Evolutionary conservation across 2,888 invertebrate genomes (phyloP).

Genomic region (Deilephila porcellus): DNA sequence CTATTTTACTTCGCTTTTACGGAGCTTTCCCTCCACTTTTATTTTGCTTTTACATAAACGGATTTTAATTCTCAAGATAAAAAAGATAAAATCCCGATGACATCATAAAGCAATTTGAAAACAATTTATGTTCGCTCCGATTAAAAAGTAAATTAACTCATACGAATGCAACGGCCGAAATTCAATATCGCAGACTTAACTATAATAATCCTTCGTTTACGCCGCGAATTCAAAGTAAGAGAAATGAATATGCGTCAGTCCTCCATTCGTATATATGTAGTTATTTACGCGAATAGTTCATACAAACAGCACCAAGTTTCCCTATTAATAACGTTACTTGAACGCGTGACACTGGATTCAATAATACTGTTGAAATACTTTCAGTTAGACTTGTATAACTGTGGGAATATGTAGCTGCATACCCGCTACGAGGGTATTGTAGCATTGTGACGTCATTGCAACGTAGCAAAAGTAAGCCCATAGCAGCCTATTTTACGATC

Average conservation of each 20-base stretch:
- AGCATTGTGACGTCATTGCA: background rate
- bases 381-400: constrained; percentile 33
- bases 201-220: constrained; percentile 30
- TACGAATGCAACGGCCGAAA: constrained; percentile 37
- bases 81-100: background rate
- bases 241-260: constrained; percentile 7
- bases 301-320: constrained; percentile 50
- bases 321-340: constrained; percentile 59
- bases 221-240: constrained; percentile 17
- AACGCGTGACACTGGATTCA: constrained; percentile 56
- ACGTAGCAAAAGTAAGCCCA: background rate
- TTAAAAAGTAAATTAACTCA: constrained; percentile 30
- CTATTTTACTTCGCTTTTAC: too few relatives aligned
- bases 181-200: constrained; percentile 39
- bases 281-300: constrained; percentile 42
- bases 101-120: background rate
- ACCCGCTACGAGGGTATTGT: background rate
- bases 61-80: background rate
- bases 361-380: constrained; percentile 55
- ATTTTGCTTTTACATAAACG: too few relatives aligned
- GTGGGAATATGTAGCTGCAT: background rate
- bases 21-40: too few relatives aligned
- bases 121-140: background rate
- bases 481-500: background rate
- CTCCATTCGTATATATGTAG: constrained; percentile 11